Conservation (phyloP, 2,888 invertebrate genomes). For the Lissocephala sabroskyi region DNA sequence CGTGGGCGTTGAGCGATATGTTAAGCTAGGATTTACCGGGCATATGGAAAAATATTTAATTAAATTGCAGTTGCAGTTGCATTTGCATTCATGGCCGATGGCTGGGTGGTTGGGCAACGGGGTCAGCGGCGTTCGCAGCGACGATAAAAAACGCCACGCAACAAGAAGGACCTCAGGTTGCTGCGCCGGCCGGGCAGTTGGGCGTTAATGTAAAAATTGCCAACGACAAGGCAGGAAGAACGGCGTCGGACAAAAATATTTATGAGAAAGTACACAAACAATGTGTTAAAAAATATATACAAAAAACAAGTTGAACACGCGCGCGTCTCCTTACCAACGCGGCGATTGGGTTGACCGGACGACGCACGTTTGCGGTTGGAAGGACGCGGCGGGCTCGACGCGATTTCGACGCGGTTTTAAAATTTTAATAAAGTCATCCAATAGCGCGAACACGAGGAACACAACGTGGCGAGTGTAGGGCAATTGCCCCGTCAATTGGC, state of each 20-base stretch:
- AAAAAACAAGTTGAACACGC: conserved; percentile 45
- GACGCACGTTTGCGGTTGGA: no score
- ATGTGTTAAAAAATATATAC: conserved; percentile 34
- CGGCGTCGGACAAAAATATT: conserved; percentile 20
- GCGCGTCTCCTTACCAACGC: no score
- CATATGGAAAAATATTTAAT: conserved; percentile 33
- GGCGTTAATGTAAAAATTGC: neutral
- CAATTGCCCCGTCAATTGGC: neutral
- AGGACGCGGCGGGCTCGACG: no score
- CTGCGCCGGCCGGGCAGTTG: neutral
- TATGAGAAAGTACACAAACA: conserved; percentile 40
- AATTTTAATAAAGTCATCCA: conserved; percentile 59
- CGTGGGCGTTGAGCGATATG: conserved; percentile 14
- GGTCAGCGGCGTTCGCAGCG: neutral
- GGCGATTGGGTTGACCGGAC: no score
- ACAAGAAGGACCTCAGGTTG: neutral
- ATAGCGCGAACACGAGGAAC: no score
- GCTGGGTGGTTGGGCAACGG: neutral
- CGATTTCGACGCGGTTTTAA: conserved; percentile 33
- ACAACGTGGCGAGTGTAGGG: neutral
- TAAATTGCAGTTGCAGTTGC: conserved; percentile 28
- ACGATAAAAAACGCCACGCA: conserved; percentile 28
- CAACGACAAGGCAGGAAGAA: neutral
- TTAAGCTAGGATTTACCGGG: conserved; percentile 47
- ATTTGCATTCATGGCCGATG: conserved; percentile 9